phyloP scores from a whole-genome alignment of 2,797 vertebrate genomes.

The Zalophus californianus region DNA sequence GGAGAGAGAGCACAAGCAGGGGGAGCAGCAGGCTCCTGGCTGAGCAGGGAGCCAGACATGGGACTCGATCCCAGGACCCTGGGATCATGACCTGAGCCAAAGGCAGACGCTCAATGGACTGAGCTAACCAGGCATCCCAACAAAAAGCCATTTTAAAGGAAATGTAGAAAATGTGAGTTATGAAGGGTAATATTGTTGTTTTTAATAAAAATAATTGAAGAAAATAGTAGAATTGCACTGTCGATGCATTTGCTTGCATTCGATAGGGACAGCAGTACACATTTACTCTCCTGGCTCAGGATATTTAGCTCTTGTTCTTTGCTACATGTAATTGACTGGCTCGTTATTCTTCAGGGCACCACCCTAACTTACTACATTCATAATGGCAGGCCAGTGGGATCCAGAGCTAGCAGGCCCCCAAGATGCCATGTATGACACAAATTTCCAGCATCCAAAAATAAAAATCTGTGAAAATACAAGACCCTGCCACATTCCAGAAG shows the following conservation, averaged over 20 bases:
- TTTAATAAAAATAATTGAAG: background rate
- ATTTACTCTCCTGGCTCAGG: background rate
- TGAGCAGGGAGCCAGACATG: too few species aligned
- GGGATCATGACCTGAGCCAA: too few species aligned
- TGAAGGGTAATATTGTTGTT: background rate
- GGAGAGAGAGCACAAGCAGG: too few species aligned
- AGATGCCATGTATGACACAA: background rate
- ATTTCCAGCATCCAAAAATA: background rate
- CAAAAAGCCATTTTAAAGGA: background rate
- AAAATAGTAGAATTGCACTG: background rate
- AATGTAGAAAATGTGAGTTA: background rate
- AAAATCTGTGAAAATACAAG: background rate
- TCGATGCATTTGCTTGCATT: background rate
- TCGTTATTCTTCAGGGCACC: background rate
- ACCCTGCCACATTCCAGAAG: background rate
- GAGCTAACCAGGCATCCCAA: background rate
- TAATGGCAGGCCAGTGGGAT: background rate
- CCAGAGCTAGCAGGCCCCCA: background rate
- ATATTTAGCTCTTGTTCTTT: background rate
- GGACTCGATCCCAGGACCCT: too few species aligned
- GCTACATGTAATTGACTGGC: background rate
- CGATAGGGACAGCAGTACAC: background rate
- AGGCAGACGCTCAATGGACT: too few species aligned
- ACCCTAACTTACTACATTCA: background rate
- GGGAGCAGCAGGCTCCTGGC: too few species aligned